These are phyloP conservation scores for Paraescarpia echinospica DNA, from an alignment of 1,140 invertebrate genomes.

Conservation along the genomic window DNA sequence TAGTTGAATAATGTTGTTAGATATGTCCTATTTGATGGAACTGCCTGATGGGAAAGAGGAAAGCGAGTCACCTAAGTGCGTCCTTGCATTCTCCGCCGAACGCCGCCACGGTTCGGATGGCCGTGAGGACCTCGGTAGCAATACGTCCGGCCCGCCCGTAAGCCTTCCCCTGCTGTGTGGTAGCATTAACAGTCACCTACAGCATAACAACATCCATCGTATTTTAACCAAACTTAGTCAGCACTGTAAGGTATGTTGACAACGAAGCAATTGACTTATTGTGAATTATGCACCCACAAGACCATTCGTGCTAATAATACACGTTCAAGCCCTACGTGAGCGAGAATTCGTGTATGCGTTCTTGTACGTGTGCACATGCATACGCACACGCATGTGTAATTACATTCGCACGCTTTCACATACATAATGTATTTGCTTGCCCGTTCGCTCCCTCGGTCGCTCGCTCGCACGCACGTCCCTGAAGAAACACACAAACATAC, in stretches of 20 bases:
- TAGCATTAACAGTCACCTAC: neutral
- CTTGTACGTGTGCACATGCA: neutral
- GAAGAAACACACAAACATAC: too few relatives aligned
- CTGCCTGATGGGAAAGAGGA: neutral
- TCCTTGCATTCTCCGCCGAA: constrained; percentile 58
- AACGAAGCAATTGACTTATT: neutral
- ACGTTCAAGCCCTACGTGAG: neutral
- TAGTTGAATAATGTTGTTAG: neutral
- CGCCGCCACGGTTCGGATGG: constrained; percentile 57
- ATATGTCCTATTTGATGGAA: neutral
- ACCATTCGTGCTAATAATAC: neutral
- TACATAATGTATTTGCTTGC: too few relatives aligned
- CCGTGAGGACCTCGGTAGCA: constrained; percentile 56
- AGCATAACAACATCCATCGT: too few relatives aligned
- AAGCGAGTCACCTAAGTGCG: constrained; percentile 39
- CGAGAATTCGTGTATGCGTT: neutral
- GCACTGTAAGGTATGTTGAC: neutral
- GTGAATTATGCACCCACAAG: neutral
- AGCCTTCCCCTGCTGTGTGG: constrained; percentile 32
- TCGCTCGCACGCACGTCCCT: too few relatives aligned
- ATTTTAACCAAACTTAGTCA: neutral
- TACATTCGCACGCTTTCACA: too few relatives aligned
- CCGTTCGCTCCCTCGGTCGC: too few relatives aligned
- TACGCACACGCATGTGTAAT: neutral
- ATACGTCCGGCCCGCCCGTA: constrained; percentile 56